Percentiles rank a stretch among this genome's conserved stretches.
phyloP scores from a whole-genome alignment of 2,888 invertebrate genomes.

The Mechanitis messenoides region DNA sequence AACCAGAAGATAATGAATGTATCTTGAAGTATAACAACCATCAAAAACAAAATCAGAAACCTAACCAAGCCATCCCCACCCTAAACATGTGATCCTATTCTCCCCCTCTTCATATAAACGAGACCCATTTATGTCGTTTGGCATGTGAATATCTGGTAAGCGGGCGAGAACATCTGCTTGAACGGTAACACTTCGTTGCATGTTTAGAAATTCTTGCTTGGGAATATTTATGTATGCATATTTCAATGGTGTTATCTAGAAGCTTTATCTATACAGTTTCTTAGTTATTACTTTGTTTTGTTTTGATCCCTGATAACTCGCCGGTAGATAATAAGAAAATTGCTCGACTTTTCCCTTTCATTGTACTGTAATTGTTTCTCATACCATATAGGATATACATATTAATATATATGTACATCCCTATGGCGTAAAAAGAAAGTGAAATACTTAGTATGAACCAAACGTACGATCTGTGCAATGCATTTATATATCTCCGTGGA shows the following conservation, averaged over 20 bases:
- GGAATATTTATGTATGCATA: background rate
- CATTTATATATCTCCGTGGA: background rate
- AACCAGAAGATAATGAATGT: too few species aligned
- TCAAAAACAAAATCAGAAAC: background rate
- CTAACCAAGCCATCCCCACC: background rate
- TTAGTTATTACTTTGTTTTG: background rate
- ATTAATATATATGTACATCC: background rate
- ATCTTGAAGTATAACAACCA: too few species aligned
- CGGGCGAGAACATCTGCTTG: conserved; percentile 10
- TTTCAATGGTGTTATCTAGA: background rate
- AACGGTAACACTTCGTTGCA: conserved; percentile 7
- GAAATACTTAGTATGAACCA: background rate
- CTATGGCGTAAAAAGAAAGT: conserved; percentile 1
- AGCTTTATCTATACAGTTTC: background rate
- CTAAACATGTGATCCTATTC: conserved; percentile 5
- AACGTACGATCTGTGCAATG: background rate
- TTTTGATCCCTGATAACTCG: too few species aligned
- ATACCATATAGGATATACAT: background rate
- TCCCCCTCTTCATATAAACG: conserved; percentile 5
- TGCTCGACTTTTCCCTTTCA: too few species aligned
- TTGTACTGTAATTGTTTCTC: too few species aligned
- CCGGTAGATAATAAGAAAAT: too few species aligned
- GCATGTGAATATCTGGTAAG: conserved; percentile 21
- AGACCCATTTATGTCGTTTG: conserved; percentile 12
- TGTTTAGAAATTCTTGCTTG: background rate